Percentiles rank a stretch among this genome's conserved stretches.
phyloP scores from a whole-genome alignment of 2,888 invertebrate species.

The Leptogaster cylindrica region DNA sequence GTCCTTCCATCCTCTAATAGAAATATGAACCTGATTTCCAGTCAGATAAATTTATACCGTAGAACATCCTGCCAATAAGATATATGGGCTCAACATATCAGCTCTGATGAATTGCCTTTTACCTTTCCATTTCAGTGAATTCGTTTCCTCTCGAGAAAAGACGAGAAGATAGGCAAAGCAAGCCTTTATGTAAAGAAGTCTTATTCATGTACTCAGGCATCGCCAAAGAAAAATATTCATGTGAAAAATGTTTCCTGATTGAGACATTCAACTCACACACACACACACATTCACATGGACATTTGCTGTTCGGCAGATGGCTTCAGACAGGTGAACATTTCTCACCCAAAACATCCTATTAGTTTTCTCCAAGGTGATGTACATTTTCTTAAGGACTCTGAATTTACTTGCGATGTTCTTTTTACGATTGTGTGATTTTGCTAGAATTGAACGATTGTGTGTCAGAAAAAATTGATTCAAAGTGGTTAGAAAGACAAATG shows the following conservation, averaged over 20 bases:
- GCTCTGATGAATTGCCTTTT: slow-evolving; percentile 35
- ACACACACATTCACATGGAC: no score
- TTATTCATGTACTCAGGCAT: slow-evolving; percentile 6
- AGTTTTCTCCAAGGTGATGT: no score
- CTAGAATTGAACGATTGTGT: no score
- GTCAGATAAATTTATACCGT: slow-evolving; percentile 35
- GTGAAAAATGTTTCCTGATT: slow-evolving; percentile 22
- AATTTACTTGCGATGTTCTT: no score
- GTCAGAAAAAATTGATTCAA: no score
- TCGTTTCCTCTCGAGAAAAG: slow-evolving; percentile 3
- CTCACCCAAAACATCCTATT: no score
- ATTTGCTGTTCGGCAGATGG: no score
- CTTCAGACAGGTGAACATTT: no score
- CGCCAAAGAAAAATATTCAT: slow-evolving; percentile 8
- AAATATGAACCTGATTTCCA: slow-evolving; percentile 40
- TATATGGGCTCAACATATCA: slow-evolving; percentile 31
- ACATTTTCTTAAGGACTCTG: no score
- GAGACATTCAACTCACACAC: slow-evolving; percentile 15
- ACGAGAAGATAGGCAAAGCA: not conserved
- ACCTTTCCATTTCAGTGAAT: slow-evolving; percentile 22
- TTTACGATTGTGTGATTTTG: no score
- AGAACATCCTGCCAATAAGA: slow-evolving; percentile 34
- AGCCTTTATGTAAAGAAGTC: slow-evolving; percentile 20
- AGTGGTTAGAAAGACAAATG: no score
- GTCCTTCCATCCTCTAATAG: slow-evolving; percentile 30